Evolutionary conservation across 2,888 invertebrate species (phyloP), one percentile per base, ranked within the genome.

Genomic region (Zootermopsis nevadensis): DNA sequence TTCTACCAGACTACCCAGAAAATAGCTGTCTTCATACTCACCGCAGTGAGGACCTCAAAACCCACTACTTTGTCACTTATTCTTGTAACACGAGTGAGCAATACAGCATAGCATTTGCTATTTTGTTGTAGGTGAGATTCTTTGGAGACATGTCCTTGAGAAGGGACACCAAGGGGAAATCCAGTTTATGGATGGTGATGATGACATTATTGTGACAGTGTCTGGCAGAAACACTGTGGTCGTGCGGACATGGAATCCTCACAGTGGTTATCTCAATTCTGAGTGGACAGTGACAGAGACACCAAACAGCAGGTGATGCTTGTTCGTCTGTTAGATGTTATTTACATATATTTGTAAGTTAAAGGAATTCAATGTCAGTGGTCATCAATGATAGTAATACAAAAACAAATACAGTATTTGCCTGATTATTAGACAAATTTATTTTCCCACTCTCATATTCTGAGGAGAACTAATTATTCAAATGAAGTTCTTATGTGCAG

Each of bases 61-160:
- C 8, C 42, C 42, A 6, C 42, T 42, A 15, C 42, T 42, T 42
- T 42, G 42, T 42, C 19, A 48, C 15, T 0, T 48, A 19, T 48
- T 48, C 19, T 15, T 48, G 19, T 48, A 48, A 19, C 48, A 19
- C 19, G 3, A 19, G 19, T 48, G 19, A 42, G 42, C 8, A 48
- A 19, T 19, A 48, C 19, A 48, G 15, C 19, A 12, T 19, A 48
- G 48, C 15, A 19, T 48, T 48, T 48, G 19, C 48, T 48, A 15
- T 19, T 48, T 15, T 3, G 1, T 87, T 87, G 24, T 86, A 94
- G 95, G 95, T 79, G 93, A 94, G 89, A 93, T 96, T 86, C 89
- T 94, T 87, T 98, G 97, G 97, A 93, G 97, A 83, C 95, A 96
- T 88, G 92, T 97, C 79, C 91, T 97, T 81, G 97, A 97, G 87